Base-by-base conservation (phyloP, 2,113 vertebrate genomes). In the Dascyllus trimaculatus region DNA sequence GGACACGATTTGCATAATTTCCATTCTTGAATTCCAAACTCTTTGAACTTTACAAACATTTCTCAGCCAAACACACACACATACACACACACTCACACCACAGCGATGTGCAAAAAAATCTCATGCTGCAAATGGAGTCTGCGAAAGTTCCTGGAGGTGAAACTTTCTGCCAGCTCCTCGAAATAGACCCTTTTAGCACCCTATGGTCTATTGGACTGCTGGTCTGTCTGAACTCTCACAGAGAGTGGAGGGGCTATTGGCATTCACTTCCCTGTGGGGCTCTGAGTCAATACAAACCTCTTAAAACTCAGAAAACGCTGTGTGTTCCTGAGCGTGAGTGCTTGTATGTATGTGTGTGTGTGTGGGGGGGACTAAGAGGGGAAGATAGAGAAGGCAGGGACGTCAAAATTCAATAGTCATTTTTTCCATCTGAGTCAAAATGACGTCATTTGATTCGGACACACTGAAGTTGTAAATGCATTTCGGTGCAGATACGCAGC, bases 171-270 rank as follows among this genome's bases (percentile, higher is more conserved):
- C 81, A 80, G 85, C 38, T 82, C 84, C 32, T 85, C 58, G 78
- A 91, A 89, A 87, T 85, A 87, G 73, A 89, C 78, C 88, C 87
- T 92, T 92, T 93, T 90, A 92, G 88, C 92, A 86, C 91, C 92
- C 85, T 17, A 22, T 65, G 85, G 86, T 86, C 84, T 81, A 73
- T 66, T 88, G 91, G 88, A 79, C 81, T 63, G 78, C 71, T 61
- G 72, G 49, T 88, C 72, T 67, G 88, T 84, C 70, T 79, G 90
- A 87, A 80, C 81, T 85, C 90, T 72, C 69, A 70, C 64, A 73
- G 69, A 78, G 81, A 85, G 78, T 25, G 58, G 71, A 68, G 85
- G 65, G 78, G 69, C 76, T 81, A 88, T 86, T 89, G 85, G 84
- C 88, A 81, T 80, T 81, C 78, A 71, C 82, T 57, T 79, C 88